A percentile compares a stretch with the other conserved stretches of the same genome.
Evolutionary conservation across 2,888 invertebrate species (phyloP).

Genomic region (Caenorhabditis afra): DNA sequence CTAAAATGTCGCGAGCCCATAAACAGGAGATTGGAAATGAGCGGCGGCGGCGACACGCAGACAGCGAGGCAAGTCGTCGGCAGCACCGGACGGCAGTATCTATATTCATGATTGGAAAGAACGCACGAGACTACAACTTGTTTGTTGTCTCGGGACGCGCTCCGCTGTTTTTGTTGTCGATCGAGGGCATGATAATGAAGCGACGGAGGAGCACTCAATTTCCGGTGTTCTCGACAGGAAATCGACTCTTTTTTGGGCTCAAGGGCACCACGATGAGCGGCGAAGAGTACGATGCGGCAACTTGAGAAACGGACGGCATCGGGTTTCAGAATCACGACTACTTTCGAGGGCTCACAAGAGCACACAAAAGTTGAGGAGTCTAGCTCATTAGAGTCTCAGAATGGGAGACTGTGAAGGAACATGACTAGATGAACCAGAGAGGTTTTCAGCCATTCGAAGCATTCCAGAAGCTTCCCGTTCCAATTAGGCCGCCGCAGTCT

Average conservation of each 20-base stretch:
- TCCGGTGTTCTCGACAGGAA: conserved; percentile 53
- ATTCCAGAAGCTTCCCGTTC: too few species aligned
- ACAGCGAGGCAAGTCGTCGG: conserved; percentile 21
- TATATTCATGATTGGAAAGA: conserved; percentile 44
- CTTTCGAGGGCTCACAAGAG: too few species aligned
- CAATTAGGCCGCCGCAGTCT: too few species aligned
- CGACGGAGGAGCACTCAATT: conserved; percentile 32
- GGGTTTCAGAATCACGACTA: conserved; percentile 36
- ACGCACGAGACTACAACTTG: conserved; percentile 13
- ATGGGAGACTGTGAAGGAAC: conserved; percentile 7
- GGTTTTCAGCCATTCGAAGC: too few species aligned
- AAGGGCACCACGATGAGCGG: conserved; percentile 6
- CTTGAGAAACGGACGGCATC: conserved; percentile 7
- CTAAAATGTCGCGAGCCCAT: conserved; percentile 59
- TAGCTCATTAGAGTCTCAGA: not conserved
- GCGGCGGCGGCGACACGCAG: conserved; percentile 8
- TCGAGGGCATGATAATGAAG: conserved; percentile 51
- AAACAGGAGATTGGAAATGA: conserved; percentile 59
- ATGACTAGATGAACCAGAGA: too few species aligned
- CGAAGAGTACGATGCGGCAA: conserved; percentile 5
- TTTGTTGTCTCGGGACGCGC: conserved; percentile 20
- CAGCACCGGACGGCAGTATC: conserved; percentile 18
- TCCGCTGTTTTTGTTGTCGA: conserved; percentile 47
- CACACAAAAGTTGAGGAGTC: conserved; percentile 7
- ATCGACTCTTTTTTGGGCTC: conserved; percentile 21